These are phyloP conservation scores for Oryzaephilus surinamensis DNA, from an alignment of 1,140 invertebrate genomes.

Conservation along the genomic window DNA sequence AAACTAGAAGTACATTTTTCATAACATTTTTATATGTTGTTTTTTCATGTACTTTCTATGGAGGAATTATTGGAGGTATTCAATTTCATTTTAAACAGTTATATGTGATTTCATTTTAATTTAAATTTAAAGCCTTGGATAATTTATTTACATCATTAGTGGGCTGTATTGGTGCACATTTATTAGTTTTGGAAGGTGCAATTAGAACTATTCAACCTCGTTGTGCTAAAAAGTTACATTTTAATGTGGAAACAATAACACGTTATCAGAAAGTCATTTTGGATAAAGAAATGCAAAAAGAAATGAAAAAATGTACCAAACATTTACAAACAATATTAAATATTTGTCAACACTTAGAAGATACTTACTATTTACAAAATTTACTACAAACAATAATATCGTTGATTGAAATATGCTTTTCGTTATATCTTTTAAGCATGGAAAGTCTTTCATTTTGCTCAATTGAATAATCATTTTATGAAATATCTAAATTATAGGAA, in stretches of 20 bases:
- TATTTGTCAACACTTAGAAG: constrained; percentile 21
- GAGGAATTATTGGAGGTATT: constrained; percentile 6
- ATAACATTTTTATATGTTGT: constrained; percentile 4
- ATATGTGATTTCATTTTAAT: background rate
- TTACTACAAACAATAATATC: constrained; percentile 24
- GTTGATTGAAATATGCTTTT: constrained; percentile 25
- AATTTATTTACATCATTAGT: constrained; percentile 19
- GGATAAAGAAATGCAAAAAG: constrained; percentile 21
- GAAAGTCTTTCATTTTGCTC: constrained; percentile 11
- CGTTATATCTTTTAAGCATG: constrained; percentile 22
- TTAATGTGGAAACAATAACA: constrained; percentile 10
- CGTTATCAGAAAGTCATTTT: constrained; percentile 12
- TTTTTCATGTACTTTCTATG: constrained; percentile 1
- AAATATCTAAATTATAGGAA: constrained; percentile 20
- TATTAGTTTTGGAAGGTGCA: constrained; percentile 22
- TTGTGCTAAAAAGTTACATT: constrained; percentile 14
- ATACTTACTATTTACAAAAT: constrained; percentile 24
- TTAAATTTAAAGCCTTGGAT: constrained; percentile 10
- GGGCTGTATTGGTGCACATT: constrained; percentile 21
- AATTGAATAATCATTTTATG: constrained; percentile 13
- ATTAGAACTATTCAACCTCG: constrained; percentile 22
- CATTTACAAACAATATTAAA: constrained; percentile 26
- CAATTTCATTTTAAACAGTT: background rate
- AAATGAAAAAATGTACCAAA: constrained; percentile 22
- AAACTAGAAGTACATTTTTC: constrained; percentile 1